Percentiles rank a stretch among this genome's conserved stretches.
These are phyloP conservation scores for Lutjanus erythropterus DNA, from an alignment of 2,113 vertebrate genomes.

Conservation along the genomic window DNA sequence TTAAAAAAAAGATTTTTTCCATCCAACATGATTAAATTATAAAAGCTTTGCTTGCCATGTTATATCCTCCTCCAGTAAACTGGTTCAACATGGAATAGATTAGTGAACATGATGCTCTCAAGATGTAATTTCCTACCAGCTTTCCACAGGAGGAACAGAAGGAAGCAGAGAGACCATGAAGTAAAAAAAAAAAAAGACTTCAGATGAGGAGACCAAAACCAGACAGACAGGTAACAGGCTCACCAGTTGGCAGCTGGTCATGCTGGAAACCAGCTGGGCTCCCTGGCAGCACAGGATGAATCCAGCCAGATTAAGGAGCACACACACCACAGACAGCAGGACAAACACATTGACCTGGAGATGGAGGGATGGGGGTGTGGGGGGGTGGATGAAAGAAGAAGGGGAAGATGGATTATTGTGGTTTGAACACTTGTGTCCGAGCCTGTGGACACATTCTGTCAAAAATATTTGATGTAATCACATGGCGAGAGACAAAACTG, in stretches of 20 bases:
- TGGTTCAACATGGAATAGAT: neutral
- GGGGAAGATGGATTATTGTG: conserved; percentile 22
- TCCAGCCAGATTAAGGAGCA: conserved; percentile 89
- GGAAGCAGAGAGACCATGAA: neutral
- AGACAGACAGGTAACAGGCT: conserved; percentile 28
- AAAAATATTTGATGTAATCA: neutral
- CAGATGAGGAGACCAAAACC: neutral
- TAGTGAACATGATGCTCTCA: neutral
- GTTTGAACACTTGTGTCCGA: neutral
- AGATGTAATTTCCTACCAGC: neutral
- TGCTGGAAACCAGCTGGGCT: conserved; percentile 88
- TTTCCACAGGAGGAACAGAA: neutral
- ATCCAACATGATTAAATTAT: neutral
- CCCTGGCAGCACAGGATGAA: conserved; percentile 91
- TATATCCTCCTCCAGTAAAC: neutral
- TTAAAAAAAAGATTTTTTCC: neutral
- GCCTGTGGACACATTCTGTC: neutral
- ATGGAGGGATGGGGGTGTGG: conserved; percentile 1
- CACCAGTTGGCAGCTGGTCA: conserved; percentile 88
- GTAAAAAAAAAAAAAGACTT: neutral
- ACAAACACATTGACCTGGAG: conserved; percentile 90
- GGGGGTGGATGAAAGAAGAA: neutral
- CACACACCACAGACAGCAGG: conserved; percentile 88
- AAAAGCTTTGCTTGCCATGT: neutral
- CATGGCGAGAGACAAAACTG: neutral